Evolutionary conservation across 2,797 vertebrate genomes (phyloP), one percentile per base, ranked within the genome.

Genomic region (Rhodeus uyekii): DNA sequence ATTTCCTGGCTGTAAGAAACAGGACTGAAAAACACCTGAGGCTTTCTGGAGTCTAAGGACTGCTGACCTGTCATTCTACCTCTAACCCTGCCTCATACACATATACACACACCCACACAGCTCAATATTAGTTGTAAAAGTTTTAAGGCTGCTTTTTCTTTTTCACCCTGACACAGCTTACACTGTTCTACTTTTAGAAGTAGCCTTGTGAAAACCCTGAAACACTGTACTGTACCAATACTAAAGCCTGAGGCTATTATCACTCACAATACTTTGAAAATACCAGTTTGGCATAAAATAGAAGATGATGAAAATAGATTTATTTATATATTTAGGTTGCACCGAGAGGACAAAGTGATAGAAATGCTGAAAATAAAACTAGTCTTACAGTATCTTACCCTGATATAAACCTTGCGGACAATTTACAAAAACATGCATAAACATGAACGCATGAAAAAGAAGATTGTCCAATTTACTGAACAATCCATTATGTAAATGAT

Each of bases 11-110:
- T 29, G 50, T 78, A 63, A 85, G 32, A 68, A 32, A 61, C 74
- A 76, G 71, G 55, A 60, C 53, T 83, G 64, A 32, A 50, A 85
- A 83, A 69, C 69, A 83, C 84, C 84, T 71, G 68, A 69, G 71
- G 86, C 81, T 68, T 83, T 60, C 83, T 74, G 29, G 73, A 81
- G 76, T 81, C 74, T 42, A 87, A 81, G 80, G 76, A 77, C 78
- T 77, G 44, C 81, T 83, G 81, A 85, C 78, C 83, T 80, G 72
- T 77, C 85, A 82, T 48, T 65, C 65, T 58, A 24, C 44, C 63
- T 55, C 80, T 34, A 13, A 53, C 72, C 29, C 36, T 27, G 36
- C 63, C 38, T 36, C 27, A 68, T 14, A 58, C 69, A 65, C 44
- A 81, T 18, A 44, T 19, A 55, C 75, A 84, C 61, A 84, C 82